A percentile compares a stretch with the other conserved stretches of the same genome.
phyloP scores from a whole-genome alignment of 2,888 invertebrate genomes.

The Drosophila birchii region DNA sequence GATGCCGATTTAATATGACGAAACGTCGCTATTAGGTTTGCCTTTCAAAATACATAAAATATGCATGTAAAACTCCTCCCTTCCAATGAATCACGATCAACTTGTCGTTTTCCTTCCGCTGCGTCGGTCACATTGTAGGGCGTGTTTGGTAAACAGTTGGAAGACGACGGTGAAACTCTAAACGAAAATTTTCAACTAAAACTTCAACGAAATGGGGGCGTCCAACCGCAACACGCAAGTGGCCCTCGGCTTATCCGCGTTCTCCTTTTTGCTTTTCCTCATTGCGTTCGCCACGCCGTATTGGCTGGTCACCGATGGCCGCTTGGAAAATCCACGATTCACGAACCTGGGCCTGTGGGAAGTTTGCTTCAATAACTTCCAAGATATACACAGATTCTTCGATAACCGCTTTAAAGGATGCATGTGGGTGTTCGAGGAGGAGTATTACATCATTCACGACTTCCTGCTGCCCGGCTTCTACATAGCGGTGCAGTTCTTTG shows the following conservation, averaged over 20 bases:
- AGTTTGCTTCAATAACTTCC: conserved; percentile 95
- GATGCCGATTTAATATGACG: too few species aligned
- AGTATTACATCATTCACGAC: conserved; percentile 97
- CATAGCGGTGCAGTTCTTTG: conserved; percentile 96
- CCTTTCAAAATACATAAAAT: not conserved
- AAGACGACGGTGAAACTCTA: not conserved
- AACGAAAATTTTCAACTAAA: conserved; percentile 2
- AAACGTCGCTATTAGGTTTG: too few species aligned
- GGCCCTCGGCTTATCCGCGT: conserved; percentile 88
- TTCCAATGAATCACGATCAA: not conserved
- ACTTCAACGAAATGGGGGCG: conserved; percentile 78
- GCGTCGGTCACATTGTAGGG: conserved; percentile 5
- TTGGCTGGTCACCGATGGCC: conserved; percentile 94
- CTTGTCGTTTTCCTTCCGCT: not conserved
- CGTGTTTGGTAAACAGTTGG: conserved; percentile 17
- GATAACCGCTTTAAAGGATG: conserved; percentile 94
- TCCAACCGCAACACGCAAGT: conserved; percentile 83
- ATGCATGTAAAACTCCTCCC: too few species aligned
- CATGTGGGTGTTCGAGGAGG: conserved; percentile 99
- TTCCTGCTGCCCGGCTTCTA: conserved; percentile 96
- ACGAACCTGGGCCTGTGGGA: conserved; percentile 96
- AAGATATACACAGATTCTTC: conserved; percentile 94
- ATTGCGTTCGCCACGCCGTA: conserved; percentile 94
- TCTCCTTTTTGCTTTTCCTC: conserved; percentile 90
- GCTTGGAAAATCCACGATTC: conserved; percentile 91